Conservation (phyloP, 92 coral and sea anemone genomes). For the Diadumene lineata region DNA sequence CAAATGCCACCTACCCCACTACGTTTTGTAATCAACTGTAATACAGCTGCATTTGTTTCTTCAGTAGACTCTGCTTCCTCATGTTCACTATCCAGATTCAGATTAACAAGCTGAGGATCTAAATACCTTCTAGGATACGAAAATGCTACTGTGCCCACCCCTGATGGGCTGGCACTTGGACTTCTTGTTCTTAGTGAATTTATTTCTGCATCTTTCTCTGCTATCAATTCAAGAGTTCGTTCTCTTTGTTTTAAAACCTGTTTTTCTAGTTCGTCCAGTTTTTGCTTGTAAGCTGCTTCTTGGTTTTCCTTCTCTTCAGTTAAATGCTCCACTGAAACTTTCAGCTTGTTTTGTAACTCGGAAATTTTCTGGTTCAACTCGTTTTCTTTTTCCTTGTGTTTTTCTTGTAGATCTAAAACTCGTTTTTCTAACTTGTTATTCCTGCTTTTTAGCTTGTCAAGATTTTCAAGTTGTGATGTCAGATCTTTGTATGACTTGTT, state of each 20-base stretch:
- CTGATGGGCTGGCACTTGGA: constrained; percentile 69
- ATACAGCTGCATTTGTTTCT: constrained; percentile 82
- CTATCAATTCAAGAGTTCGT: constrained; percentile 78
- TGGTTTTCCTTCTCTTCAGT: constrained; percentile 63
- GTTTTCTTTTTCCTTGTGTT: constrained; percentile 44
- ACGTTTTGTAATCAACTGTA: constrained; percentile 78
- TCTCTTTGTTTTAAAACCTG: constrained; percentile 93
- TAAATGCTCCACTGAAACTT: constrained; percentile 48
- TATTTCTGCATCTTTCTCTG: constrained; percentile 93
- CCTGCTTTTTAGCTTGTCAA: constrained; percentile 67
- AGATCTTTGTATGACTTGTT: constrained; percentile 80
- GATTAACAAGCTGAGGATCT: constrained; percentile 47
- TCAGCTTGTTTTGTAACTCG: constrained; percentile 51
- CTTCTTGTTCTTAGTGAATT: constrained; percentile 68
- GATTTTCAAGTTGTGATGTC: constrained; percentile 69
- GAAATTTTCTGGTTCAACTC: constrained; percentile 50
- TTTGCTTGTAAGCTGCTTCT: constrained; percentile 64
- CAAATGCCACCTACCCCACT: constrained; percentile 66
- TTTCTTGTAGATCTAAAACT: constrained; percentile 67
- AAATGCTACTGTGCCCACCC: constrained; percentile 48
- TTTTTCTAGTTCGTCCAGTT: constrained; percentile 88
- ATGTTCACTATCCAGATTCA: constrained; percentile 40
- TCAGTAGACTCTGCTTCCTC: constrained; percentile 39
- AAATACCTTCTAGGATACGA: constrained; percentile 71
- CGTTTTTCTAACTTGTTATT: constrained; percentile 64